Percentiles rank a stretch among this genome's conserved stretches.
Conservation (phyloP, 2,113 vertebrate species). For the Centropus unirufus region DNA sequence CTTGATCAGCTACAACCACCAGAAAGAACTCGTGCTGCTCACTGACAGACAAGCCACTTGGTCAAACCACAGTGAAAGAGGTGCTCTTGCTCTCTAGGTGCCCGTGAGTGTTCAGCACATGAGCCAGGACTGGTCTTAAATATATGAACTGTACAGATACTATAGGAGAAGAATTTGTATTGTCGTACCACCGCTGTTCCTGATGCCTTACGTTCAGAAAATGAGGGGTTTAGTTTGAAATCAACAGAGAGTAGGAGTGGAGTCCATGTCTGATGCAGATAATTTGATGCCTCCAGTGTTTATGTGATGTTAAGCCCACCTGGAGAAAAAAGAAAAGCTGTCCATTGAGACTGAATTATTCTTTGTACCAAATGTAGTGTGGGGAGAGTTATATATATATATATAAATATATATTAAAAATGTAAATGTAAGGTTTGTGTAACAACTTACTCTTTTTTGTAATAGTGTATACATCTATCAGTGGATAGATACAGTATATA, state of each 20-base stretch:
- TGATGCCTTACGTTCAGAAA: constrained; percentile 81
- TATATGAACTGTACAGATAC: background rate
- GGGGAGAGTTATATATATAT: constrained; percentile 49
- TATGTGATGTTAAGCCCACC: constrained; percentile 12
- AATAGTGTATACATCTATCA: constrained; percentile 61
- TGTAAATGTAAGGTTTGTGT: constrained; percentile 61
- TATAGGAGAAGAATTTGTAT: constrained; percentile 17
- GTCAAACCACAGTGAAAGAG: background rate
- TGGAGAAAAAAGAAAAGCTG: constrained; percentile 54
- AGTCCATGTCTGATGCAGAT: background rate
- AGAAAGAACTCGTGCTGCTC: background rate
- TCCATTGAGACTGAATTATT: constrained; percentile 50
- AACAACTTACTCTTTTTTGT: constrained; percentile 61
- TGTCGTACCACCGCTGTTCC: constrained; percentile 83
- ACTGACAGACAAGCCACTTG: background rate
- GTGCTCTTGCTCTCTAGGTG: background rate
- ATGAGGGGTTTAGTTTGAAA: constrained; percentile 1
- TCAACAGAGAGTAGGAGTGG: constrained; percentile 62
- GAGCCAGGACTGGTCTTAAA: constrained; percentile 2
- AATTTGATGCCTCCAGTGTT: background rate
- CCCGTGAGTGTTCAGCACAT: background rate
- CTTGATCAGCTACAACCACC: background rate
- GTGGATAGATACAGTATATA: constrained; percentile 62
- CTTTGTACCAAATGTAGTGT: constrained; percentile 67
- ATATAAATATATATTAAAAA: constrained; percentile 18